phyloP scores from a whole-genome alignment of 2,113 vertebrate genomes.

The Scatophagus argus region DNA sequence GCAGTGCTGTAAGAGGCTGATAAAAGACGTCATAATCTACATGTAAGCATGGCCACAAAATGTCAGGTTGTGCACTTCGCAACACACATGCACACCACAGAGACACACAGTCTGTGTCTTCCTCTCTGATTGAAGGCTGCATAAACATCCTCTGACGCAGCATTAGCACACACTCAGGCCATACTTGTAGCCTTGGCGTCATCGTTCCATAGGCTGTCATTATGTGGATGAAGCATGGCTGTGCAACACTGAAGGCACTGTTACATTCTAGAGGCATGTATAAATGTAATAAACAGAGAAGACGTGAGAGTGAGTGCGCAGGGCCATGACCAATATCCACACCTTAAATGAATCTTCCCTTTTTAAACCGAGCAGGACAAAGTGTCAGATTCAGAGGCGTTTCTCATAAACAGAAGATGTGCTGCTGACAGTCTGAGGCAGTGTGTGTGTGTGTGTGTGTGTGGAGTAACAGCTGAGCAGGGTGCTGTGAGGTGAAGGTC shows the following conservation, averaged over 20 bases:
- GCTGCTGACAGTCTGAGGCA: conserved; percentile 7
- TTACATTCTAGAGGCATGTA: conserved; percentile 2
- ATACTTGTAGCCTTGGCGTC: conserved; percentile 35
- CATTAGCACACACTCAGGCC: conserved; percentile 23
- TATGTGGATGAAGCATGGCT: conserved; percentile 16
- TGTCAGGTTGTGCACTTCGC: conserved; percentile 5
- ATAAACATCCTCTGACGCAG: conserved; percentile 75
- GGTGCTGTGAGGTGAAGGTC: conserved; percentile 49
- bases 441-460: not conserved
- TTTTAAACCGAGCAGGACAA: not conserved
- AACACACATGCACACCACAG: conserved; percentile 23
- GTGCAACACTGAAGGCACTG: conserved; percentile 28
- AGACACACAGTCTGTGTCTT: conserved; percentile 27
- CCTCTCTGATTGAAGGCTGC: conserved; percentile 21
- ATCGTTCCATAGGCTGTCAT: conserved; percentile 25
- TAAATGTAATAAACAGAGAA: not conserved
- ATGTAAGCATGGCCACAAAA: conserved; percentile 1
- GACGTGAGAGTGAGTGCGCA: not conserved
- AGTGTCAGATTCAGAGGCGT: conserved; percentile 24
- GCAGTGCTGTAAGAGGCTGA: conserved; percentile 4
- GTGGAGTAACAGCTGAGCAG: conserved; percentile 30
- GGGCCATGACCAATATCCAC: not conserved
- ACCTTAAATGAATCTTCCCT: not conserved
- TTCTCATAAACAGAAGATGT: conserved; percentile 23
- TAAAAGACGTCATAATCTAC: not conserved